These are phyloP conservation scores for Acipenser oxyrinchus DNA, from an alignment of 2,797 vertebrate genomes.

Conservation along the genomic window DNA sequence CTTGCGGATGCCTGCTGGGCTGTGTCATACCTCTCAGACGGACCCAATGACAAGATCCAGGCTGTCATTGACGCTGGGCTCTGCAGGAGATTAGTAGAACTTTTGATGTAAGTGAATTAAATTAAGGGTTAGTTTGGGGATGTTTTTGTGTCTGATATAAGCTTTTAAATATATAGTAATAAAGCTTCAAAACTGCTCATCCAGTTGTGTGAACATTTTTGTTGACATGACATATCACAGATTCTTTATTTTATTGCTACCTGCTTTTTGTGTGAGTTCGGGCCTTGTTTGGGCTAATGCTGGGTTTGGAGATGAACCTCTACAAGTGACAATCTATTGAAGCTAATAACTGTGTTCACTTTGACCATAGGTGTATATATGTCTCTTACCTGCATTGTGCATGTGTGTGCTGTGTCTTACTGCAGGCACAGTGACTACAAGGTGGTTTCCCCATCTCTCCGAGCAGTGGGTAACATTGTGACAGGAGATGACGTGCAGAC, in stretches of 20 bases:
- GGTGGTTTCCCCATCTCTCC: slow-evolving; percentile 66
- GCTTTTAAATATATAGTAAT: too few species aligned
- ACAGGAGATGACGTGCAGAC: slow-evolving; percentile 72
- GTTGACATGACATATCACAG: too few species aligned
- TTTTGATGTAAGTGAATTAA: slow-evolving; percentile 74
- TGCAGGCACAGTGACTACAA: slow-evolving; percentile 71
- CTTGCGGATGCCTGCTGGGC: slow-evolving; percentile 95
- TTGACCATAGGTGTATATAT: too few species aligned
- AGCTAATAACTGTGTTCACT: too few species aligned
- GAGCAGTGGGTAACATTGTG: slow-evolving; percentile 68
- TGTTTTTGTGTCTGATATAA: background rate
- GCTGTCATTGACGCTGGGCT: slow-evolving; percentile 95
- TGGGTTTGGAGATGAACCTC: too few species aligned
- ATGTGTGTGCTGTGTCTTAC: slow-evolving; percentile 21
- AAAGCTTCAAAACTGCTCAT: too few species aligned
- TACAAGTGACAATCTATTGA: too few species aligned
- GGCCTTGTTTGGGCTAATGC: too few species aligned
- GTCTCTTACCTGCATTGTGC: too few species aligned
- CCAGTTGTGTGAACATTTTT: too few species aligned
- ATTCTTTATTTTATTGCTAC: too few species aligned
- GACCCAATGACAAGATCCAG: slow-evolving; percentile 96
- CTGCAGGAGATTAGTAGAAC: slow-evolving; percentile 87
- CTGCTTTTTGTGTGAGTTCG: too few species aligned
- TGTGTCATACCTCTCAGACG: slow-evolving; percentile 89
- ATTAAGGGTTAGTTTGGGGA: background rate